Evolutionary conservation across 2,888 invertebrate species (phyloP).

Genomic region (Drosophila neonasuta): DNA sequence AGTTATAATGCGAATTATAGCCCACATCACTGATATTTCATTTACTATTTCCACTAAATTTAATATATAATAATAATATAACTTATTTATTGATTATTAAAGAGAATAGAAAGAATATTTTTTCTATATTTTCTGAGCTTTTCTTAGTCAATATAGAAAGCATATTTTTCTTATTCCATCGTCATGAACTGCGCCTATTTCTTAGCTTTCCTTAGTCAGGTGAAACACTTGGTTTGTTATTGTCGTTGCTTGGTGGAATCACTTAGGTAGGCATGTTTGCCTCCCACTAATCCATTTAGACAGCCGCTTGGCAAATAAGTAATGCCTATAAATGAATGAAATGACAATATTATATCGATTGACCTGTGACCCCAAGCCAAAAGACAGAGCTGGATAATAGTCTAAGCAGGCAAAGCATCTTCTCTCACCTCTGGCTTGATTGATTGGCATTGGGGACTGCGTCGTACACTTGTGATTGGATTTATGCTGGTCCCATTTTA

Average conservation of each 20-base stretch:
- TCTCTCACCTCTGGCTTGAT: background rate
- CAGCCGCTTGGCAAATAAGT: constrained; percentile 35
- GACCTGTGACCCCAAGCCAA: constrained; percentile 34
- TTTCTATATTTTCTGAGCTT: no score
- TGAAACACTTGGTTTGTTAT: no score
- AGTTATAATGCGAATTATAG: constrained; percentile 17
- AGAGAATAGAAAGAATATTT: no score
- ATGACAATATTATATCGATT: constrained; percentile 64
- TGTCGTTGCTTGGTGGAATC: no score
- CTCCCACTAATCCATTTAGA: background rate
- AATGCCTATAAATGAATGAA: constrained; percentile 64
- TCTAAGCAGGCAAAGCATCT: no score
- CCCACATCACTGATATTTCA: constrained; percentile 42
- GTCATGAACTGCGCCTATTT: no score
- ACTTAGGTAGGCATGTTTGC: no score
- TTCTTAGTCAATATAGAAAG: no score
- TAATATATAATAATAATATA: constrained; percentile 29
- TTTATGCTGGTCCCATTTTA: background rate
- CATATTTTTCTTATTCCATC: no score
- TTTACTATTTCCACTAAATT: constrained; percentile 61
- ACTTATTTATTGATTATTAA: no score
- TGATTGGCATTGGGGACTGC: constrained; percentile 2
- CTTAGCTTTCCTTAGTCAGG: no score
- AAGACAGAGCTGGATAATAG: background rate
- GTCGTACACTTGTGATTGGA: background rate